phyloP scores from a whole-genome alignment of 2,113 vertebrate genomes.

The Indicator maculatus region DNA sequence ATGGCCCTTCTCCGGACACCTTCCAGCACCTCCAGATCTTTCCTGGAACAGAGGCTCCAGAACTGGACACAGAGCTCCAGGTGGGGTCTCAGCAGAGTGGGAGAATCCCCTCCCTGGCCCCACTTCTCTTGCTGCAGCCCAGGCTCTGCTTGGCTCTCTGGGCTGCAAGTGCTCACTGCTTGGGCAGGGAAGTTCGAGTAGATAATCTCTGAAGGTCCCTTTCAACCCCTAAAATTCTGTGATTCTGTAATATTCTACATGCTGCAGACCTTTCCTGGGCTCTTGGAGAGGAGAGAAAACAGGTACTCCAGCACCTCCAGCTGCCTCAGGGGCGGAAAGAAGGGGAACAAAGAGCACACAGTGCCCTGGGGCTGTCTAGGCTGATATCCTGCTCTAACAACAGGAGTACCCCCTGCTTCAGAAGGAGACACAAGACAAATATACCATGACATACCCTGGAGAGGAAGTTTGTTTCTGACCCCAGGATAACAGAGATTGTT shows the following conservation, averaged over 20 bases:
- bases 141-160: too few species aligned
- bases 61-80: too few species aligned
- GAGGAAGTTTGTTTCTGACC: constrained; percentile 7
- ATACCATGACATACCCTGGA: background rate
- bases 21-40: too few species aligned
- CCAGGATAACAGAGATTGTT: background rate
- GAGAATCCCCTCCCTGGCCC: too few species aligned
- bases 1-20: too few species aligned
- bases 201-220: too few species aligned
- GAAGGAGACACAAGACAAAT: background rate
- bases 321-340: background rate
- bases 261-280: background rate
- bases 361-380: background rate
- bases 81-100: too few species aligned
- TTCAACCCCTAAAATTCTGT: too few species aligned
- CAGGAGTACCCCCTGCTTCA: background rate
- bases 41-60: too few species aligned
- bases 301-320: background rate
- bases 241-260: background rate
- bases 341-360: background rate
- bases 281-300: background rate
- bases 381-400: background rate
- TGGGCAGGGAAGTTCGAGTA: too few species aligned
- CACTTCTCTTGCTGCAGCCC: too few species aligned
- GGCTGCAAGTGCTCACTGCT: too few species aligned